These are phyloP conservation scores for Ctenosaura bakeri DNA, from an alignment of 2,797 vertebrate species.

Conservation along the genomic window DNA sequence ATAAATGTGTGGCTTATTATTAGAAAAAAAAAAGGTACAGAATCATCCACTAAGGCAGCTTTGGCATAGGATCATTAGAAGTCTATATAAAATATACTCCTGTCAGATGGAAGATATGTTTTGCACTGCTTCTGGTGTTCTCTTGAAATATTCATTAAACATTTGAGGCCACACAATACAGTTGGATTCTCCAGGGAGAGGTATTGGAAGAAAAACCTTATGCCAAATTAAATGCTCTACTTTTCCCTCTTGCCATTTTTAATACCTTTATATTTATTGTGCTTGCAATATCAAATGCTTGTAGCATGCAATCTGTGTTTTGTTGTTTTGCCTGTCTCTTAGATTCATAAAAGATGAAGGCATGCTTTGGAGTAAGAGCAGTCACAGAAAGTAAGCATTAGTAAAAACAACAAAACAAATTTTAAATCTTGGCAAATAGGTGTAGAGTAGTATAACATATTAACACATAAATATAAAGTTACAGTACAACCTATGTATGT, in stretches of 20 bases:
- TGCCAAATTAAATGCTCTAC: slow-evolving; percentile 11
- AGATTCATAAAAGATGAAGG: background rate
- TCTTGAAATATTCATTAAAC: slow-evolving; percentile 15
- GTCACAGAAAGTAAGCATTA: background rate
- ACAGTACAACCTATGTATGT: background rate
- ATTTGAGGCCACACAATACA: background rate
- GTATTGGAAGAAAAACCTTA: background rate
- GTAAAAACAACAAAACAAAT: background rate
- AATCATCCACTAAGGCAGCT: background rate
- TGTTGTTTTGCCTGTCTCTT: background rate
- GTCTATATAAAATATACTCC: slow-evolving; percentile 22
- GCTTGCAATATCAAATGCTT: background rate
- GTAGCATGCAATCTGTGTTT: background rate
- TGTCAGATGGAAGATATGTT: background rate
- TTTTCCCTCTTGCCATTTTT: background rate
- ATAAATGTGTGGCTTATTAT: background rate
- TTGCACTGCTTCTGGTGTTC: slow-evolving; percentile 9
- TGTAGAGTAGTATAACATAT: too few species aligned
- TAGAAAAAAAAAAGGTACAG: background rate
- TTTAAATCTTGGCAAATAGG: background rate
- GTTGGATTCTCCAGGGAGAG: background rate
- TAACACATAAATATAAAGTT: background rate
- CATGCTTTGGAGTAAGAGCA: background rate
- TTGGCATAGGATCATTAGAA: background rate
- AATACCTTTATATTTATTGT: background rate